Conservation (phyloP, 1,140 invertebrate species). For the Philopotamus ludificatus region DNA sequence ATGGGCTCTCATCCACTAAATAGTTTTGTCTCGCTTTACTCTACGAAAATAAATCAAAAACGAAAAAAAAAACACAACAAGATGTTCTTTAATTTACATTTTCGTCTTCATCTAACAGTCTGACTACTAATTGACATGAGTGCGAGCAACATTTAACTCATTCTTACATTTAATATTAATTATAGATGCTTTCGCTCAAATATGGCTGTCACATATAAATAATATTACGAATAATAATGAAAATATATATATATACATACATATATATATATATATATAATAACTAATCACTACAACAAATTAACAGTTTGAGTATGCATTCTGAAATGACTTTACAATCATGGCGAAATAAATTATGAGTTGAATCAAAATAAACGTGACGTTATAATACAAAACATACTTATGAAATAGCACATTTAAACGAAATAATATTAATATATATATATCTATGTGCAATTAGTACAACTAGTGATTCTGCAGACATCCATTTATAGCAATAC, state of each 20-base stretch:
- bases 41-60: no score
- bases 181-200: conserved; percentile 29
- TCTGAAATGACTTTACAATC: neutral
- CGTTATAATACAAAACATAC: neutral
- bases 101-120: conserved; percentile 39
- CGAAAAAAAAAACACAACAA: no score
- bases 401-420: neutral
- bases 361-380: neutral
- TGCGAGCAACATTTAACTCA: conserved; percentile 42
- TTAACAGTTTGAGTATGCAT: neutral
- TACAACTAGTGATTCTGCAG: conserved; percentile 15
- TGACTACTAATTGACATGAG: conserved; percentile 43
- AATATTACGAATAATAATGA: conserved; percentile 6
- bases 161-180: conserved; percentile 28
- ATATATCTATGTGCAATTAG: conserved; percentile 10
- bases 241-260: neutral
- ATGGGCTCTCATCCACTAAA: conserved; percentile 12
- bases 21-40: conserved; percentile 25
- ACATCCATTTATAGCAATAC: no score
- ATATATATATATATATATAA: no score
- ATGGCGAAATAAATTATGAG: neutral
- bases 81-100: conserved; percentile 33
- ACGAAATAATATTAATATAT: neutral
- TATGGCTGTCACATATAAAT: conserved; percentile 36
- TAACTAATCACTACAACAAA: neutral